Conservation (phyloP, 2,888 invertebrate species). For the Trichopria drosophilae region DNA sequence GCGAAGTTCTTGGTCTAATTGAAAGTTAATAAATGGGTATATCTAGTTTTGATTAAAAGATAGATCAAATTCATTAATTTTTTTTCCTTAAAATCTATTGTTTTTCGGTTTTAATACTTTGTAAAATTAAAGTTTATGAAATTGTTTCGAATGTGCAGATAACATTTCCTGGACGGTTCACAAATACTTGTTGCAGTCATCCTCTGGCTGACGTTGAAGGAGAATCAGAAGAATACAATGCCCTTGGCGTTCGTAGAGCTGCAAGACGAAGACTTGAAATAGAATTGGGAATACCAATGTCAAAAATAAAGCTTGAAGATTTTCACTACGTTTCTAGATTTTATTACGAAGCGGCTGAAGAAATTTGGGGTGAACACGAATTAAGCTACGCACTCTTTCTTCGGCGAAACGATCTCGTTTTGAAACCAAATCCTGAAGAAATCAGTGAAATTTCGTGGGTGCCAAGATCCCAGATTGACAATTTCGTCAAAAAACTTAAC, state of each 20-base stretch:
- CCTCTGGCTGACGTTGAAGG: slow-evolving; percentile 77
- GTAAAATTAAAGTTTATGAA: too few relatives aligned
- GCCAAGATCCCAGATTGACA: too few relatives aligned
- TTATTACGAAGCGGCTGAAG: slow-evolving; percentile 79
- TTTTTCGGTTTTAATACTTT: too few relatives aligned
- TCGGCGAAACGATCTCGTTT: slow-evolving; percentile 70
- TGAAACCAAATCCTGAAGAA: slow-evolving; percentile 84
- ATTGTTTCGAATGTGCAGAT: too few relatives aligned
- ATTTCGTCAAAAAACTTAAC: too few relatives aligned
- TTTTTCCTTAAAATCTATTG: too few relatives aligned
- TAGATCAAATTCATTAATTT: too few relatives aligned
- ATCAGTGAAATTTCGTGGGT: slow-evolving; percentile 79
- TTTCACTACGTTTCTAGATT: slow-evolving; percentile 84
- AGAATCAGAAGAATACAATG: slow-evolving; percentile 68
- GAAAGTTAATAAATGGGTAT: too few relatives aligned
- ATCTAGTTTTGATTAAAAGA: too few relatives aligned
- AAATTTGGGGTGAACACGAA: slow-evolving; percentile 95
- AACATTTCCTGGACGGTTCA: slow-evolving; percentile 80
- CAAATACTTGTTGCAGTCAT: slow-evolving; percentile 96
- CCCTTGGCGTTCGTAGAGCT: slow-evolving; percentile 73
- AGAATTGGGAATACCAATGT: slow-evolving; percentile 82
- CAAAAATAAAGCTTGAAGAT: slow-evolving; percentile 66
- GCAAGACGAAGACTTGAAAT: slow-evolving; percentile 81
- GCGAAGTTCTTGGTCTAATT: too few relatives aligned
- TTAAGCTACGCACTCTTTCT: slow-evolving; percentile 91